phyloP scores from a whole-genome alignment of 2,888 invertebrate species.

The Stegophylla sp. region DNA sequence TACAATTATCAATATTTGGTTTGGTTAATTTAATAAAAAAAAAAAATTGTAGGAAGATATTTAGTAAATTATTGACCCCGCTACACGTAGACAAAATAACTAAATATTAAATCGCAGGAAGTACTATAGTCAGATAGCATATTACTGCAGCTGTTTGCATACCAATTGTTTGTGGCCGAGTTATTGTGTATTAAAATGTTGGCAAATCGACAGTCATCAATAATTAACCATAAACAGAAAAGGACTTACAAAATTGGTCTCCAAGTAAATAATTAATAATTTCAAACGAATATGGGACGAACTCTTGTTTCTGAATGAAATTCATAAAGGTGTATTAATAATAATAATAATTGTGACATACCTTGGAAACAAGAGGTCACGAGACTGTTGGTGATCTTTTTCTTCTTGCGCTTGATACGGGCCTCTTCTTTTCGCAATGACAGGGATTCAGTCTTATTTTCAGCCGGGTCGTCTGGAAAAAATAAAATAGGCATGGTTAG shows the following conservation, averaged over 20 bases:
- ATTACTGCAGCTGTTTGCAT: background rate
- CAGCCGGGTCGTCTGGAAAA: conserved; percentile 7
- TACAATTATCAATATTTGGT: background rate
- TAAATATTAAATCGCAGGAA: background rate
- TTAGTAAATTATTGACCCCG: background rate
- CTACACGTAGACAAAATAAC: background rate
- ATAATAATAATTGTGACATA: conserved; percentile 3
- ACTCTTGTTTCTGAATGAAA: background rate
- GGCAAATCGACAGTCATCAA: conserved; percentile 20
- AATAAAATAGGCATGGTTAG: background rate
- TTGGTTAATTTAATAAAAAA: background rate
- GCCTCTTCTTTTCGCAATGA: conserved; percentile 77
- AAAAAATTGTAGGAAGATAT: no score
- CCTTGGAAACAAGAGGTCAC: conserved; percentile 92
- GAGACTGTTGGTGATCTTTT: conserved; percentile 87
- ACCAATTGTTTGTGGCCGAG: background rate
- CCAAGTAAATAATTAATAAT: background rate
- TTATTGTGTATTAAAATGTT: conserved; percentile 3
- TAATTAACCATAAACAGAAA: conserved; percentile 31
- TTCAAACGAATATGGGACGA: background rate
- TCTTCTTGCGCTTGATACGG: conserved; percentile 84
- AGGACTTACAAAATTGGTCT: conserved; percentile 21
- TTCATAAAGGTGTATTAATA: background rate
- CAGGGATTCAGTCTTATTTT: conserved; percentile 43
- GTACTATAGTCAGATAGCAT: background rate